These are phyloP conservation scores for Hydrocynus forskahlii DNA, from an alignment of 2,797 vertebrate genomes.

Conservation along the genomic window DNA sequence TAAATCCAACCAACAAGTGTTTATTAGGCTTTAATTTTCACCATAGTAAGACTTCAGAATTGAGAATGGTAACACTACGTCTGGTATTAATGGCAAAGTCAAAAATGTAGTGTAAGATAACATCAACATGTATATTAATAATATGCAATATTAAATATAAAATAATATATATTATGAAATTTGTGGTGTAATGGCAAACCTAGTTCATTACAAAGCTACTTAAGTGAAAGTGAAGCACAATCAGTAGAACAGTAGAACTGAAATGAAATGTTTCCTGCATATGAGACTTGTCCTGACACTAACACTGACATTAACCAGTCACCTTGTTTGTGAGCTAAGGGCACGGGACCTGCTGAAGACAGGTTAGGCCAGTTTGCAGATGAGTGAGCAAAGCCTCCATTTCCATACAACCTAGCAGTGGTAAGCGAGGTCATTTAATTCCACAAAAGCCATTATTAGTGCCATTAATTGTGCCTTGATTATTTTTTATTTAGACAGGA, in stretches of 20 bases:
- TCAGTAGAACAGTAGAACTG: neutral
- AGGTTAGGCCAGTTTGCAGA: slow-evolving; percentile 44
- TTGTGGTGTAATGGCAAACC: neutral
- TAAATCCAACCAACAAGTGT: no score
- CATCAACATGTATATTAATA: no score
- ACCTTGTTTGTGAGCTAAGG: slow-evolving; percentile 25
- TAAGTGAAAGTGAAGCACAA: neutral
- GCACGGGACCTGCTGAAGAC: neutral
- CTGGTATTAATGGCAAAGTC: neutral
- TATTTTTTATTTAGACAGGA: neutral
- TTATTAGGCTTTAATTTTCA: no score
- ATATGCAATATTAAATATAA: no score
- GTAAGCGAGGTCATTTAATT: neutral
- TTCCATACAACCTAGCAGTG: slow-evolving; percentile 9
- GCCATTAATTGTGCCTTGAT: neutral
- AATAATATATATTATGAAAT: no score
- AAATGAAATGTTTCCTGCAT: neutral
- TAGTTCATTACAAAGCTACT: neutral
- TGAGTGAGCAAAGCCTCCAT: slow-evolving; percentile 17
- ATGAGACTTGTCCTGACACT: neutral
- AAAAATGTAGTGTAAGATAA: no score
- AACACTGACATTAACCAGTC: neutral
- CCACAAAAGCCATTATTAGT: neutral
- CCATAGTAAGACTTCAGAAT: no score
- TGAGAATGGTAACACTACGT: neutral